phyloP scores from a whole-genome alignment of 2,888 invertebrate species.

The Baronia brevicornis region DNA sequence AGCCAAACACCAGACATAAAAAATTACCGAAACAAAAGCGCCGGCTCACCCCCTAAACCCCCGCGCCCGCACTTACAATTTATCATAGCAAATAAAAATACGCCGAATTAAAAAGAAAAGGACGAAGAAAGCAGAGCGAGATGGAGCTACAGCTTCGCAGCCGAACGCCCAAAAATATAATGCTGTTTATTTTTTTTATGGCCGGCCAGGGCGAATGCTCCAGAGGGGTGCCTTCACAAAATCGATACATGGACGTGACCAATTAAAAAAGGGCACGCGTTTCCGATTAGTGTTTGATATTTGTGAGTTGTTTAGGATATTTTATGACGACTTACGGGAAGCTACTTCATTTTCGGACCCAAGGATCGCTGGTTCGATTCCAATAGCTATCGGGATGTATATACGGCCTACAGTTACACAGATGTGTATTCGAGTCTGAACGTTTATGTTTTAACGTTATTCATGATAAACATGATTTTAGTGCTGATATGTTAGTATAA shows the following conservation, averaged over 20 bases:
- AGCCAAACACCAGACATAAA: slow-evolving; percentile 71
- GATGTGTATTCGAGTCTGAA: too few species aligned
- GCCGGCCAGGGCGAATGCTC: slow-evolving; percentile 33
- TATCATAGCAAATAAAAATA: slow-evolving; percentile 76
- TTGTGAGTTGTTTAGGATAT: slow-evolving; percentile 31
- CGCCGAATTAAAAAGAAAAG: slow-evolving; percentile 72
- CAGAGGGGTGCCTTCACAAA: slow-evolving; percentile 39
- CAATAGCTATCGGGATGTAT: too few species aligned
- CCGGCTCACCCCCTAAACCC: slow-evolving; percentile 28
- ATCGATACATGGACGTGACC: slow-evolving; percentile 41
- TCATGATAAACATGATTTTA: too few species aligned
- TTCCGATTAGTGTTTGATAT: slow-evolving; percentile 35
- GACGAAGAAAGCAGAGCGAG: slow-evolving; percentile 61
- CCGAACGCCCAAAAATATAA: slow-evolving; percentile 54
- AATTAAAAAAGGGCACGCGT: slow-evolving; percentile 33
- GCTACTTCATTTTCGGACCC: too few species aligned
- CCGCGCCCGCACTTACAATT: slow-evolving; percentile 62
- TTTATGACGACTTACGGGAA: too few species aligned
- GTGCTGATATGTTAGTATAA: too few species aligned
- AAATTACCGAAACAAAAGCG: slow-evolving; percentile 73
- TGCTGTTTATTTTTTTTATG: slow-evolving; percentile 52
- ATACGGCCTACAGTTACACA: too few species aligned
- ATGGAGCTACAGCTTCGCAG: slow-evolving; percentile 47
- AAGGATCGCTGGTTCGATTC: too few species aligned
- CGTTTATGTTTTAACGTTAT: too few species aligned